These are phyloP conservation scores for Phoeniculus purpureus DNA, from an alignment of 2,797 vertebrate species.

Conservation along the genomic window DNA sequence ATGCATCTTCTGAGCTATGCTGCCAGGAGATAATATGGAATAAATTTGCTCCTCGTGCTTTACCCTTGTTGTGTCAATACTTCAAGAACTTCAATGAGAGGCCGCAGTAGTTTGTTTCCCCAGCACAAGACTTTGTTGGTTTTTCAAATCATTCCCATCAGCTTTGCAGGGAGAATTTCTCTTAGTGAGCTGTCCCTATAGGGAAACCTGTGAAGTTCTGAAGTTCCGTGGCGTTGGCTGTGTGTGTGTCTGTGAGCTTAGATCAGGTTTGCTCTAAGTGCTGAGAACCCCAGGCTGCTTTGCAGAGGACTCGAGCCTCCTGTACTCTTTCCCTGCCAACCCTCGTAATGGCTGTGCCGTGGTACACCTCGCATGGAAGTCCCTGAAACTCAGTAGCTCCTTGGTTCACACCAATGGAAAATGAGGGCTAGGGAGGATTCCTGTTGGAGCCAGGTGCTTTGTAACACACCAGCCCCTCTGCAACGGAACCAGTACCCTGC, in stretches of 20 bases:
- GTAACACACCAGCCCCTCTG: neutral
- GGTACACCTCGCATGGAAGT: neutral
- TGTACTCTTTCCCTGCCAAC: rapidly evolving
- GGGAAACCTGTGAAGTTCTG: neutral
- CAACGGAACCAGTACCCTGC: neutral
- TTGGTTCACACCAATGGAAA: neutral
- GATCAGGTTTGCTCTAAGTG: neutral
- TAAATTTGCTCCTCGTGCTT: neutral
- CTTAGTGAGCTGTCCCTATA: neutral
- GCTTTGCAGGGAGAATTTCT: neutral
- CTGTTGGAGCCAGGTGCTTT: neutral
- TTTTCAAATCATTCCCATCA: neutral
- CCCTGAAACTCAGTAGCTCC: neutral
- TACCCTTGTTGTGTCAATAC: neutral
- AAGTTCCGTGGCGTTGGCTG: neutral
- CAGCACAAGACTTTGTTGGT: neutral
- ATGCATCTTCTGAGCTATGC: neutral
- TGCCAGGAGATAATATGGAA: neutral
- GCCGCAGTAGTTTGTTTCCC: neutral
- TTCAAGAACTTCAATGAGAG: neutral
- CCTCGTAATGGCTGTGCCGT: rapidly evolving
- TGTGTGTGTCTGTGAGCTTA: neutral
- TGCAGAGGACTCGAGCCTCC: neutral
- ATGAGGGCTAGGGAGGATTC: neutral
- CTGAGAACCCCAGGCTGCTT: neutral